These are phyloP conservation scores for Anagrus nilaparvatae DNA, from an alignment of 1,140 invertebrate species.

Conservation along the genomic window DNA sequence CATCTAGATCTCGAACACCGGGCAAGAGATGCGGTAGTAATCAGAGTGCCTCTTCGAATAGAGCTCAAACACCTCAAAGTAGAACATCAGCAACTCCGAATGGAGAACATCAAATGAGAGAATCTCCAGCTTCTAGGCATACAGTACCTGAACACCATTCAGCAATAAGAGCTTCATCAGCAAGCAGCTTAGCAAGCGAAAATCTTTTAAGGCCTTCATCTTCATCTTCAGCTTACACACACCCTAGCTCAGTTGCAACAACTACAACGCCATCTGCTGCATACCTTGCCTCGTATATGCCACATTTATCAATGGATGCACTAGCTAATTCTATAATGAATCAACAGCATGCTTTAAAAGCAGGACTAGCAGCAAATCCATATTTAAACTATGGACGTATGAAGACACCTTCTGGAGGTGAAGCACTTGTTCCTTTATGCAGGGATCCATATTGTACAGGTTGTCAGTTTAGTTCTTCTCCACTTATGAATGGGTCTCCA, in stretches of 20 bases:
- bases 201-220: conserved; percentile 44
- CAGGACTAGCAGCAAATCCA: conserved; percentile 48
- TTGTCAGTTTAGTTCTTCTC: conserved; percentile 75
- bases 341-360: conserved; percentile 59
- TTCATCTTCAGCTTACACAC: conserved; percentile 38
- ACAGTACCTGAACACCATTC: conserved; percentile 13
- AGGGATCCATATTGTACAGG: conserved; percentile 86
- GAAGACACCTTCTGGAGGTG: conserved; percentile 47
- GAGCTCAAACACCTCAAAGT: conserved; percentile 47
- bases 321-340: conserved; percentile 63
- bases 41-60: conserved; percentile 49
- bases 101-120: conserved; percentile 28
- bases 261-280: conserved; percentile 43
- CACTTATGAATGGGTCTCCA: conserved; percentile 39
- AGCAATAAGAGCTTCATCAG: conserved; percentile 1
- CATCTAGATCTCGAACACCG: conserved; percentile 31
- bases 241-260: conserved; percentile 39
- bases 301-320: conserved; percentile 54
- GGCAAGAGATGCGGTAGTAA: conserved; percentile 50
- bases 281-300: conserved; percentile 41
- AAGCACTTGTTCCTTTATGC: conserved; percentile 60
- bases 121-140: conserved; percentile 37
- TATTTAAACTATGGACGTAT: conserved; percentile 63
- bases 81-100: conserved; percentile 43
- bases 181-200: conserved; percentile 24